Evolutionary conservation across 2,797 vertebrate genomes (phyloP).

Genomic region (Periparus ater): DNA sequence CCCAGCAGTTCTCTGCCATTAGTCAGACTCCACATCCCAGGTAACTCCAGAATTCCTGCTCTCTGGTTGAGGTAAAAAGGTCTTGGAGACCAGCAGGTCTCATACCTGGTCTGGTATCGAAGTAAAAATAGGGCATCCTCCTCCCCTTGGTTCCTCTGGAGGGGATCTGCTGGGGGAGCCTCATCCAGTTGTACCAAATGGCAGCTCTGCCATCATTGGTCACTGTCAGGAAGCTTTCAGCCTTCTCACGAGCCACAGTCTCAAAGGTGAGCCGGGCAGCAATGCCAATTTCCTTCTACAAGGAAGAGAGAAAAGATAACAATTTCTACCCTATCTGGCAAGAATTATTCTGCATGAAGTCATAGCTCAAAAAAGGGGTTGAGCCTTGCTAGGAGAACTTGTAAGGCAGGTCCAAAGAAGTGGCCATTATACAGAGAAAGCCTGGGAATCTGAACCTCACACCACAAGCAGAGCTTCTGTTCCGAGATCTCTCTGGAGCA

Average conservation of each 20-base stretch:
- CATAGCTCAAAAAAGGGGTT: background rate
- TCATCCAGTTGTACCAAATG: conserved; percentile 89
- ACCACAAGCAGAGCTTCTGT: background rate
- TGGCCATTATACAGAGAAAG: background rate
- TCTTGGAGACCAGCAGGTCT: background rate
- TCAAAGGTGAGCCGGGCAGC: conserved; percentile 83
- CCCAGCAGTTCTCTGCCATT: background rate
- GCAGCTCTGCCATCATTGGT: conserved; percentile 86
- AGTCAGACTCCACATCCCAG: background rate
- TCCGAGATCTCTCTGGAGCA: background rate
- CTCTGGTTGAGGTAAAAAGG: background rate
- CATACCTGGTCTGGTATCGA: conserved; percentile 84
- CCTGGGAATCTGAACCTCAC: background rate
- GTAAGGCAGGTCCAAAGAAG: background rate
- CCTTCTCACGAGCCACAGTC: conserved; percentile 76
- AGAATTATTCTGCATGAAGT: background rate
- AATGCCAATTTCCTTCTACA: conserved; percentile 83
- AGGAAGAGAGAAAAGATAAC: background rate
- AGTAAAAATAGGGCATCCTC: conserved; percentile 81
- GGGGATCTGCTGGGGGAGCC: conserved; percentile 59
- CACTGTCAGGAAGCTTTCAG: conserved; percentile 79
- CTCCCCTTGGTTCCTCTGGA: conserved; percentile 66
- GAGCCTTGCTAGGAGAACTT: background rate
- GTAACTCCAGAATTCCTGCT: background rate
- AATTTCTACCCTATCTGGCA: background rate